Percentiles rank a stretch among this genome's conserved stretches.
These are phyloP conservation scores for Platypus cylindrus DNA, from an alignment of 2,888 invertebrate species.

Conservation along the genomic window DNA sequence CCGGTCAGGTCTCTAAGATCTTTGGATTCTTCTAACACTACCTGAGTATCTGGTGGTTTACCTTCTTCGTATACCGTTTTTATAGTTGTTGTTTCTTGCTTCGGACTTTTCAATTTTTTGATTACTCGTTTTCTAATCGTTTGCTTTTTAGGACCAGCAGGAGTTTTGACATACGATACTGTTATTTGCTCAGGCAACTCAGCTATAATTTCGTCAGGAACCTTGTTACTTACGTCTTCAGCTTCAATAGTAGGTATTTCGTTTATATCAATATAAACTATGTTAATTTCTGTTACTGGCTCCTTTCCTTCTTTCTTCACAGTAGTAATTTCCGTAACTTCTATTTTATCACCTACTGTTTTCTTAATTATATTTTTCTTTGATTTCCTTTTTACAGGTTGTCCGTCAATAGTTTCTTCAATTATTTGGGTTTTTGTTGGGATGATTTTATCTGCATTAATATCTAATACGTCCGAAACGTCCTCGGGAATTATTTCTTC, in stretches of 20 bases:
- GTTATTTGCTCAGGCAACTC: slow-evolving; percentile 24
- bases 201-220: slow-evolving; percentile 19
- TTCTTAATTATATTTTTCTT: slow-evolving; percentile 38
- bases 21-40: slow-evolving; percentile 24
- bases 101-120: slow-evolving; percentile 26
- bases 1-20: slow-evolving; percentile 18
- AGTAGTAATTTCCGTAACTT: slow-evolving; percentile 26
- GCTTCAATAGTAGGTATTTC: slow-evolving; percentile 12
- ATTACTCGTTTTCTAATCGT: slow-evolving; percentile 27
- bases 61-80: slow-evolving; percentile 38
- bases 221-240: slow-evolving; percentile 16
- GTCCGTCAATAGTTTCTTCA: slow-evolving; percentile 17
- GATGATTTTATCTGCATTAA: slow-evolving; percentile 20
- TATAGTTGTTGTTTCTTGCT: slow-evolving; percentile 31
- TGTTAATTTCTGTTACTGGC: slow-evolving; percentile 14
- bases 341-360: slow-evolving; percentile 27
- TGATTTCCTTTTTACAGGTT: slow-evolving; percentile 28
- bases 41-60: slow-evolving; percentile 26
- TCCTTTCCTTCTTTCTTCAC: slow-evolving; percentile 14
- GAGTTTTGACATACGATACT: slow-evolving; percentile 18
- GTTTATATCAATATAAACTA: slow-evolving; percentile 7
- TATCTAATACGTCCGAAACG: slow-evolving; percentile 24
- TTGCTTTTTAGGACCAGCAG: slow-evolving; percentile 21
- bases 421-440: slow-evolving; percentile 29
- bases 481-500: slow-evolving; percentile 14